Base-by-base conservation (phyloP, 2,113 vertebrate species). In the Phrynosoma blainvillii region DNA sequence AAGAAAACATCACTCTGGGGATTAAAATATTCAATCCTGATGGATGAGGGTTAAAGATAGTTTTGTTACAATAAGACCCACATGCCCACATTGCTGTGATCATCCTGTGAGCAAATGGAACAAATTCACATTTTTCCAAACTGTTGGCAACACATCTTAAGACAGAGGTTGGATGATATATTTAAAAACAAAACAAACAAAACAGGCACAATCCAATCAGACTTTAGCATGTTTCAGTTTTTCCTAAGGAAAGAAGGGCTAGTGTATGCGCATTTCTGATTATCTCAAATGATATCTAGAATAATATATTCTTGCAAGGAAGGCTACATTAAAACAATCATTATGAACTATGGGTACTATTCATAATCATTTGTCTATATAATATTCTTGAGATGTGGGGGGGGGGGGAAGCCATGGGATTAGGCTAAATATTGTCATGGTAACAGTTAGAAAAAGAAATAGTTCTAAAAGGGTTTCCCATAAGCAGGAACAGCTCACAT, bases 361-460 rank as follows among this genome's bases (percentile, higher is more conserved):
- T 94, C 79, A 93, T 95, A 94, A 95, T 95, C 16, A 75, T 79
- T 96, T 94, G 93, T 87, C 87, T 95, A 94, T 90, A 93, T 89
- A 92, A 77, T 93, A 91, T 95, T 95, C 88, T 92, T 92, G 93
- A 91, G 79, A 94, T 85, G 82, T 90, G n/a, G n/a, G n/a, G n/a
- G 82, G 86, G 89, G 92, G 92, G 92, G 92, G 94, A 92, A 93
- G 87, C 89, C 84, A 94, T 87, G 82, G 93, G 92, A 95, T 97
- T 94, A 93, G 90, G 91, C 92, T 94, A 96, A 94, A 95, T 94
- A 95, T 94, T 95, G 94, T 93, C 94, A 97, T 95, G 91, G 96
- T 93, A 96, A 97, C 95, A 94, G 92, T 96, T 95, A 95, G 90
- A 95, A 92, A 95, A 90, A 93, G 94, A 95, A 95, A 93, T 90